Evolutionary conservation across 1,140 invertebrate genomes (phyloP), one percentile per base, ranked within the genome.

Genomic region (Solen grandis): DNA sequence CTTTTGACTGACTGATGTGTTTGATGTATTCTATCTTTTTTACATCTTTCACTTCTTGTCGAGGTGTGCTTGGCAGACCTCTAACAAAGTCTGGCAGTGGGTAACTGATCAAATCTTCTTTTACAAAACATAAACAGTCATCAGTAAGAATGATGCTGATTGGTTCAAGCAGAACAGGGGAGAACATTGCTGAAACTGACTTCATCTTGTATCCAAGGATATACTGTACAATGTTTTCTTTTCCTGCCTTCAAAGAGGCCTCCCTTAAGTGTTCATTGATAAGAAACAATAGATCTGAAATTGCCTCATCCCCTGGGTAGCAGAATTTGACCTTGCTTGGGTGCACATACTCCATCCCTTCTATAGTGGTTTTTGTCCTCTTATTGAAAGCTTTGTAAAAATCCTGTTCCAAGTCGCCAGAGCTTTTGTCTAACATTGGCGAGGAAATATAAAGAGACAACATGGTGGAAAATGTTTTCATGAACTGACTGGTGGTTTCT

Each of bases 71-170:
- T 19, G 91, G 91, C 22, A 89, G 59, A 25, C 87, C 88, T 33
- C 88, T 65, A 13, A 88, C 90, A 86, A 92, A 92, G 35, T 90
- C 90, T n/a, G 90, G 90, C 16, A 92, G 74, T 5, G 91, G 91
- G 73, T 92, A 92, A 79, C 87, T 91, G 8, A 90, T 89, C 19
- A 88, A 60, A 84, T 92, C 90, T 59, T 91, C 91, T 57, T 77
- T 78, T 0, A 86, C 81, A 10, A 92, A 73, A 77, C 87, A 88
- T 10, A 92, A 35, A 69, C 89, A 85, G 19, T 83, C 74, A 68
- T 87, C 85, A 50, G 89, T 91, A n/a, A 92, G 63, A 38, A 91
- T 88, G n/a, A 92, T 60, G 50, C 84, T 88, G 10, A 87, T 74
- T 13, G 89, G 70, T 60, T 81, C 57, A 31, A 80, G 46, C 10